Evolutionary conservation across 2,888 invertebrate species (phyloP).

Genomic region (Eupithecia exiguata): DNA sequence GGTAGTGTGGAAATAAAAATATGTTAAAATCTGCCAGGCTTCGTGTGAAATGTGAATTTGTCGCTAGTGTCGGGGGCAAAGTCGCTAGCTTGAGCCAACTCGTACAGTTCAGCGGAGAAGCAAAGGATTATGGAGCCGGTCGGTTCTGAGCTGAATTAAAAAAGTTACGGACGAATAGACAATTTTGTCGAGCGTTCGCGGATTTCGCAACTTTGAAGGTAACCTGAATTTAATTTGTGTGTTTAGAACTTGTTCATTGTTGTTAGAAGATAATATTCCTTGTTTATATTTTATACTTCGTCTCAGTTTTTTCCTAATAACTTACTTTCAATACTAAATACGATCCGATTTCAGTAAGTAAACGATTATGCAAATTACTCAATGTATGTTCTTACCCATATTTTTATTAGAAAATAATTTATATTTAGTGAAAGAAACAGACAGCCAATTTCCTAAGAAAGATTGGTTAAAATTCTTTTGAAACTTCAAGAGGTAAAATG

Average conservation of each 20-base stretch:
- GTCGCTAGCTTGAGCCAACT: background rate
- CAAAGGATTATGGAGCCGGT: slow-evolving; percentile 4
- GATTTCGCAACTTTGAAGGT: slow-evolving; percentile 4
- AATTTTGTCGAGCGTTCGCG: slow-evolving; percentile 1
- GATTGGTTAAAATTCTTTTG: background rate
- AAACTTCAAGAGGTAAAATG: background rate
- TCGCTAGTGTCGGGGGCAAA: background rate
- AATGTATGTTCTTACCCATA: background rate
- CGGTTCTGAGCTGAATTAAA: slow-evolving; percentile 16
- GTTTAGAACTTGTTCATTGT: background rate
- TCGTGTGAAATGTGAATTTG: background rate
- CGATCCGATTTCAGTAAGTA: background rate
- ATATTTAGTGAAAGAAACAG: background rate
- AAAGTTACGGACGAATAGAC: slow-evolving; percentile 8
- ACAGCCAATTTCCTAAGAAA: background rate
- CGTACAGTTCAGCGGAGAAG: background rate
- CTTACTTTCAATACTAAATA: background rate
- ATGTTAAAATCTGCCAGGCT: background rate
- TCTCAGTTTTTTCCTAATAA: background rate
- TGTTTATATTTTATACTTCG: background rate
- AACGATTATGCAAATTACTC: background rate
- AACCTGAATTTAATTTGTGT: background rate
- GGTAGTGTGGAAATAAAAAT: background rate
- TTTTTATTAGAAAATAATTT: background rate
- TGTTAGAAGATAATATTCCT: background rate